phyloP scores from a whole-genome alignment of 2,113 vertebrate genomes.

The Recurvirostra avosetta region DNA sequence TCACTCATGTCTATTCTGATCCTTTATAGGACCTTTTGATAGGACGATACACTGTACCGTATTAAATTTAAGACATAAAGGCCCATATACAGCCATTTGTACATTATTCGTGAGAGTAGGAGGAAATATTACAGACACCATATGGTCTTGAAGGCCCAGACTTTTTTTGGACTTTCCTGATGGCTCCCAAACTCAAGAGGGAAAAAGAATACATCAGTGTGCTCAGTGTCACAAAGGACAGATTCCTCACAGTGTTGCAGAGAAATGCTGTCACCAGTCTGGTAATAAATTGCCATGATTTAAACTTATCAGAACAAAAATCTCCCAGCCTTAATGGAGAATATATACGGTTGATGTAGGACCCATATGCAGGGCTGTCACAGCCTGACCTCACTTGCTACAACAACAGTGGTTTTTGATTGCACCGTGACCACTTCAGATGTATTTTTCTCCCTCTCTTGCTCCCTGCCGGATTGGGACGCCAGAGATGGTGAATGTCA shows the following conservation, averaged over 20 bases:
- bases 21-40: neutral
- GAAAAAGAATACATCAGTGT: neutral
- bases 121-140: neutral
- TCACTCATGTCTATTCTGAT: neutral
- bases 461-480: neutral
- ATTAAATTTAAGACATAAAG: neutral
- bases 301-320: neutral
- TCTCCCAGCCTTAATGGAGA: neutral
- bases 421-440: neutral
- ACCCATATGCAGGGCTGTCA: neutral
- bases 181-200: neutral
- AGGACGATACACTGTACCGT: neutral
- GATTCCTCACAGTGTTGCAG: neutral
- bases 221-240: neutral
- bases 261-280: neutral
- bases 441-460: neutral
- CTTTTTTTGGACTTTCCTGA: neutral
- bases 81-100: no score
- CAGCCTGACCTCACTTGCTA: neutral
- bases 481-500: neutral
- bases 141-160: neutral
- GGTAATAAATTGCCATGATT: constrained; percentile 16
- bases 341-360: neutral
- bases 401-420: neutral
- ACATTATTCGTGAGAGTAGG: neutral